Evolutionary conservation across 1,140 invertebrate genomes (phyloP).

Genomic region (Meloidogyne chitwoodi): DNA sequence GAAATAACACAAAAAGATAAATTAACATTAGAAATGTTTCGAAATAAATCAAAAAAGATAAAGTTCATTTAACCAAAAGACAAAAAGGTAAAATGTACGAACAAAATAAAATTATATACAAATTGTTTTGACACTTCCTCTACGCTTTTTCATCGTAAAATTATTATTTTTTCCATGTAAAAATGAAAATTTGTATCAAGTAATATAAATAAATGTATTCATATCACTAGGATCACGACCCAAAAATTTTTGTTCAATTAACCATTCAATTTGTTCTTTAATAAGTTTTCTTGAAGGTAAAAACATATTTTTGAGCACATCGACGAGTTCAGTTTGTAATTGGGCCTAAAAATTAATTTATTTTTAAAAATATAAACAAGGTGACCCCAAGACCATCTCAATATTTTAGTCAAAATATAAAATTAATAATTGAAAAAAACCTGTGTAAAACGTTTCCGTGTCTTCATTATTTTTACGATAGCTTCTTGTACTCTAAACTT

Average conservation of each 20-base stretch:
- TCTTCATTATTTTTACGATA: slow-evolving; percentile 97
- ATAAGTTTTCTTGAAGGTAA: slow-evolving; percentile 97
- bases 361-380: not conserved
- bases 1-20: no score
- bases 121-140: not conserved
- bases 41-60: no score
- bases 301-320: slow-evolving; percentile 99
- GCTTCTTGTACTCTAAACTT: slow-evolving; percentile 71
- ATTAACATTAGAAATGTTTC: no score
- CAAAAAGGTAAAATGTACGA: no score
- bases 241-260: slow-evolving; percentile 98
- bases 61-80: no score
- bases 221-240: slow-evolving; percentile 63
- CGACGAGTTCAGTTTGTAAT: slow-evolving; percentile 90
- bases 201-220: slow-evolving; percentile 47
- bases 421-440: no score
- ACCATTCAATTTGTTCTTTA: slow-evolving; percentile 97
- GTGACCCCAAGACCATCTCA: no score
- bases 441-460: slow-evolving; percentile 74
- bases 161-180: not conserved
- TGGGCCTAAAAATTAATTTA: slow-evolving; percentile 7
- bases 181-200: slow-evolving; percentile 22
- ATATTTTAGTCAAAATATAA: no score
- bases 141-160: not conserved
- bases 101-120: not conserved